Percentiles rank a stretch among this genome's conserved stretches.
phyloP scores from a whole-genome alignment of 2,888 invertebrate genomes.

The Caenorhabditis sp. region DNA sequence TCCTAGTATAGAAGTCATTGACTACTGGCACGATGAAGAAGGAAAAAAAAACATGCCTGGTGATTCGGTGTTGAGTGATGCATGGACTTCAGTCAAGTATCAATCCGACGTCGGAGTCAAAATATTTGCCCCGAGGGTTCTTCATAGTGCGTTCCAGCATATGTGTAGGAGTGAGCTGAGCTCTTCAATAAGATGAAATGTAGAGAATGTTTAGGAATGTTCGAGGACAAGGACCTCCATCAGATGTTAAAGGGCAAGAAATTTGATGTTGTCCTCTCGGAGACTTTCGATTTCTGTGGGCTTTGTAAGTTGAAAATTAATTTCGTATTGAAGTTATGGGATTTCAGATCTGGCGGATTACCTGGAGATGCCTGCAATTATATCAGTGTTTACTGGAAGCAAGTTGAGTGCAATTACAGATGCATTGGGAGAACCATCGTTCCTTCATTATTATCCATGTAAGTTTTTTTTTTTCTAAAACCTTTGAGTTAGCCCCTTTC shows the following conservation, averaged over 20 bases:
- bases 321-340: too few species aligned
- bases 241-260: slow-evolving; percentile 32
- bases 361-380: slow-evolving; percentile 40
- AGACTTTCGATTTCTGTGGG: slow-evolving; percentile 64
- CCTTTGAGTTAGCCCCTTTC: too few species aligned
- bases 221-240: slow-evolving; percentile 37
- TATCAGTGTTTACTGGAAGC: slow-evolving; percentile 53
- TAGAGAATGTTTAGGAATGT: slow-evolving; percentile 23
- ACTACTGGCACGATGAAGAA: slow-evolving; percentile 41
- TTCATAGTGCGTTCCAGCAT: slow-evolving; percentile 37
- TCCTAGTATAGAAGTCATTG: slow-evolving; percentile 19
- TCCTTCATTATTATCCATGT: slow-evolving; percentile 57
- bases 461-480: too few species aligned
- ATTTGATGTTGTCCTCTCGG: slow-evolving; percentile 47
- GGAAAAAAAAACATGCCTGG: slow-evolving; percentile 17
- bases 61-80: slow-evolving; percentile 11
- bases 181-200: neutral
- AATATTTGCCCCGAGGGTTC: slow-evolving; percentile 29
- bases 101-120: slow-evolving; percentile 45
- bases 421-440: slow-evolving; percentile 57
- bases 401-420: slow-evolving; percentile 36
- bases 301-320: slow-evolving; percentile 52
- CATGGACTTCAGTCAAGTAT: slow-evolving; percentile 39
- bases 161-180: slow-evolving; percentile 44
- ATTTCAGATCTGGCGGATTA: slow-evolving; percentile 63